These are phyloP conservation scores for Drosophila ogumai DNA, from an alignment of 1,140 invertebrate species.

Conservation along the genomic window DNA sequence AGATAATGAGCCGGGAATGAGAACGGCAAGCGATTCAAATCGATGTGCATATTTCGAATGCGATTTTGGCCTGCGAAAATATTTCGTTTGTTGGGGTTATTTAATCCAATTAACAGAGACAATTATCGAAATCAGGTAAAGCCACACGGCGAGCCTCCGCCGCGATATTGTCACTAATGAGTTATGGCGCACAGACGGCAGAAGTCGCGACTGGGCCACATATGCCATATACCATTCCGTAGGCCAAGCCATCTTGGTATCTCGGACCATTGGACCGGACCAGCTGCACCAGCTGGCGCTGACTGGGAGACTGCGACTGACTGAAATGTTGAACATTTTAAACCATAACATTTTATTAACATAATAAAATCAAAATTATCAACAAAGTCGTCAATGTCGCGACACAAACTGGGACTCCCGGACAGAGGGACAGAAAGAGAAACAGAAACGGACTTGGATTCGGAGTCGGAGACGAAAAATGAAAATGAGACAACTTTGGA, in stretches of 20 bases:
- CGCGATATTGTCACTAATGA: constrained; percentile 83
- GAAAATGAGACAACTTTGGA: constrained; percentile 77
- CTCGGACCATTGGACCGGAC: constrained; percentile 32
- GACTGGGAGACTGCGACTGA: constrained; percentile 23
- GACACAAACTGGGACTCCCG: constrained; percentile 52
- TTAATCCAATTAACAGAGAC: constrained; percentile 82
- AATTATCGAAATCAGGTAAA: constrained; percentile 82
- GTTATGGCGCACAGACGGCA: constrained; percentile 81
- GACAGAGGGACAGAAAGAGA: constrained; percentile 30
- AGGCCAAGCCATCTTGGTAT: constrained; percentile 3
- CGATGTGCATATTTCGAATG: constrained; percentile 78
- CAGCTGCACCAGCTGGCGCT: constrained; percentile 51
- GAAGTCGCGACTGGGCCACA: constrained; percentile 43
- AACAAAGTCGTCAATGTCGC: constrained; percentile 84
- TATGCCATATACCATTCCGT: constrained; percentile 8
- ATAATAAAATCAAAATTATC: constrained; percentile 85
- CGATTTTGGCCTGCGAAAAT: constrained; percentile 64
- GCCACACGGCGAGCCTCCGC: constrained; percentile 60
- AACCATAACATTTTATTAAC: constrained; percentile 85
- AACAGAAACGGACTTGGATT: constrained; percentile 1
- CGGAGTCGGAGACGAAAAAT: constrained; percentile 50
- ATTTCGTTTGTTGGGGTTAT: constrained; percentile 70
- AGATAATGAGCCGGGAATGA: constrained; percentile 60
- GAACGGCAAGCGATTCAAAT: constrained; percentile 64
- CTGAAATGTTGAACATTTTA: constrained; percentile 81